phyloP scores from a whole-genome alignment of 2,113 vertebrate species.

The Dipodomys ordii region DNA sequence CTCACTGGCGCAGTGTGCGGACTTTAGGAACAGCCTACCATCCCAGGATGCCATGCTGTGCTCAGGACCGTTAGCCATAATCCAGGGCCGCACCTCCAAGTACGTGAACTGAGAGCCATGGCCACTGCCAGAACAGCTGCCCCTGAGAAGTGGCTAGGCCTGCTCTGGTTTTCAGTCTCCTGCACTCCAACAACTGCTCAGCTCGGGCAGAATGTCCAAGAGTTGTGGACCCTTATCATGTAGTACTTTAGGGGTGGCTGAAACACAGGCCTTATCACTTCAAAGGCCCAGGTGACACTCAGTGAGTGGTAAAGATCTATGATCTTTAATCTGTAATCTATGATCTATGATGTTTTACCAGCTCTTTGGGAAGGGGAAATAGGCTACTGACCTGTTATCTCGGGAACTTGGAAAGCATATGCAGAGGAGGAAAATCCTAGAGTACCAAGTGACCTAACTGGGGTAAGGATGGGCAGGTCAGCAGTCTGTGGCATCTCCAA shows the following conservation, averaged over 20 bases:
- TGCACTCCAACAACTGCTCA: neutral
- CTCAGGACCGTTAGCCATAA: conserved; percentile 95
- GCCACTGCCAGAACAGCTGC: neutral
- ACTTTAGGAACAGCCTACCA: conserved; percentile 95
- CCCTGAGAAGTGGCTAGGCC: neutral
- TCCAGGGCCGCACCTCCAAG: conserved; percentile 97
- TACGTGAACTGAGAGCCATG: conserved; percentile 78
- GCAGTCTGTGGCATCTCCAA: neutral
- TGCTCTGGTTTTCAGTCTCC: neutral
- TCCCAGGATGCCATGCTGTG: conserved; percentile 93
- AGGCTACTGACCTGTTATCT: neutral
- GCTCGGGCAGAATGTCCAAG: neutral
- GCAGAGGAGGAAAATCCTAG: neutral
- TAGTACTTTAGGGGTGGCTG: neutral
- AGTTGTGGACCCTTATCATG: neutral
- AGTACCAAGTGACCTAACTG: neutral
- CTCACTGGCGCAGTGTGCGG: conserved; percentile 96
- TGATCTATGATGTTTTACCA: no score
- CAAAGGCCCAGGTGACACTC: neutral
- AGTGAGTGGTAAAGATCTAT: neutral
- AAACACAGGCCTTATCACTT: neutral
- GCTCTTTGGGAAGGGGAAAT: neutral
- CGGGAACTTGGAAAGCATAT: neutral
- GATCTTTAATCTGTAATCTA: no score
- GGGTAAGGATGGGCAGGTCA: neutral